These are phyloP conservation scores for Brachyptera putata DNA, from an alignment of 2,888 invertebrate species.

Conservation along the genomic window DNA sequence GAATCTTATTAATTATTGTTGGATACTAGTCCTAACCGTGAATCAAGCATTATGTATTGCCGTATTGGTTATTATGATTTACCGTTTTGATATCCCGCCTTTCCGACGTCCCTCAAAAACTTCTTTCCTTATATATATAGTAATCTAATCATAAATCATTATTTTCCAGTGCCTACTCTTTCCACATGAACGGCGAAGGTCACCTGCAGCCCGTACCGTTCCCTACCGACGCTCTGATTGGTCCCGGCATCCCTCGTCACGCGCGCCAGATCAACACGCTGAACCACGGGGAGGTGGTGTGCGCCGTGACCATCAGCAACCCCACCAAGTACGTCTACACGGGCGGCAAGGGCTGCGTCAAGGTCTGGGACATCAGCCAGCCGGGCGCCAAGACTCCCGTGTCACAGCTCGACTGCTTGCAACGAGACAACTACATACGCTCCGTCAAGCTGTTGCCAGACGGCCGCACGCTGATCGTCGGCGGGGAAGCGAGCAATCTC, in stretches of 20 bases:
- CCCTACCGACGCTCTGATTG: constrained; percentile 87
- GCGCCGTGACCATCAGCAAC: constrained; percentile 90
- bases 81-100: too few relatives aligned
- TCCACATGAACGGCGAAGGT: constrained; percentile 86
- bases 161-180: constrained; percentile 77
- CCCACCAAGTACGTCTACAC: constrained; percentile 93
- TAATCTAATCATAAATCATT: constrained; percentile 16
- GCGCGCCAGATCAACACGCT: constrained; percentile 86
- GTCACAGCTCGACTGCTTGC: constrained; percentile 77
- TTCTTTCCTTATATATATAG: not conserved
- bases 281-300: constrained; percentile 95
- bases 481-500: constrained; percentile 92
- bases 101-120: constrained; percentile 11
- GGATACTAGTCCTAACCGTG: too few relatives aligned
- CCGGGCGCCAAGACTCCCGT: constrained; percentile 73
- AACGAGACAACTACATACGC: constrained; percentile 93
- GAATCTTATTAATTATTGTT: too few relatives aligned
- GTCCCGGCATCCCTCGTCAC: constrained; percentile 89
- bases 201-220: constrained; percentile 89
- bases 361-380: constrained; percentile 77
- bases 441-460: constrained; percentile 93
- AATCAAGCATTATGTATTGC: too few relatives aligned
- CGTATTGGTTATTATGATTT: too few relatives aligned
- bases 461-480: constrained; percentile 90
- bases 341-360: constrained; percentile 93